Evolutionary conservation across 2,888 invertebrate genomes (phyloP), one percentile per base, ranked within the genome.

Genomic region (Asteroscopus sphinx): DNA sequence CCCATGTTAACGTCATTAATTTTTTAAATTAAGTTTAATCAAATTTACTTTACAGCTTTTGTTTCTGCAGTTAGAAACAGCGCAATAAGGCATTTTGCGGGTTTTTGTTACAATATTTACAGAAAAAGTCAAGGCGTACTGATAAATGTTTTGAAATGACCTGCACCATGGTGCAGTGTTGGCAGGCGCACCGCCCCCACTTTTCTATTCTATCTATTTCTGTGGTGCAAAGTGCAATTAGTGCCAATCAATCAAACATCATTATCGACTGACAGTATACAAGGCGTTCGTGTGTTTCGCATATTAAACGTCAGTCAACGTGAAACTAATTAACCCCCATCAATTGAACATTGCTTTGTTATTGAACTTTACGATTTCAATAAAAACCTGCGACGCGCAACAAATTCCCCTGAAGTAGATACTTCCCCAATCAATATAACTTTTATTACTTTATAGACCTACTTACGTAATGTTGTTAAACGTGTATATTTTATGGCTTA

Each of bases 241-340:
- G 26, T 47, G 37, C 8, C 56, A 52, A 59, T 54, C 52, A 59
- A 59, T 57, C 53, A 73, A 48, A 55, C 30, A 49, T 49, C 41
- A 45, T 62, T 33, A 54, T 46, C 16, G 15, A 15, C 32, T 40
- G 48, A 53, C 51, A 48, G 41, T 26, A 13, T 13, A n/a, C 6
- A 36, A 6, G 41, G 47, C 36, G 47, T 70, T 60, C 70, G 72
- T 70, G 73, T 49, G 41, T 36, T 59, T 32, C 57, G 54, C 52
- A 62, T 59, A 68, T 52, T 68, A 67, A 55, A 58, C 49, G 61
- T 58, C 73, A 73, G 57, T 62, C 68, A 60, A 64, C 39, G 46
- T 68, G 68, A 42, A 67, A 52, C 57, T 77, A 79, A 82, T 82
- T 78, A 76, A 35, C 61, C 35, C 48, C 65, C 46, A 62, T 67